phyloP scores from a whole-genome alignment of 1,140 invertebrate species.

The Vanessa atalanta region DNA sequence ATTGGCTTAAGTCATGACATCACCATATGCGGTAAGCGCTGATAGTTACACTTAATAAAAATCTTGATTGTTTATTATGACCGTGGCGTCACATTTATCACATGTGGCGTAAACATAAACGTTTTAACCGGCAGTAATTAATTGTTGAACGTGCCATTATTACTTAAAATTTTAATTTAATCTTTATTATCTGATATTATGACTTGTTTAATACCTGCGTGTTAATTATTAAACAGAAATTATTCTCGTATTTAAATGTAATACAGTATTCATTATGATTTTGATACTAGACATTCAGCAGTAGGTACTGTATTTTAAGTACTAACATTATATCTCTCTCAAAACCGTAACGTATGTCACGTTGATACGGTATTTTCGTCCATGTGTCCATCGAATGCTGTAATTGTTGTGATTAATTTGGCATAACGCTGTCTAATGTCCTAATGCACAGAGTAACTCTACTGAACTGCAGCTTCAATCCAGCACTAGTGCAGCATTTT shows the following conservation, averaged over 20 bases:
- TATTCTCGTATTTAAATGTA: not conserved
- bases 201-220: not conserved
- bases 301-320: no score
- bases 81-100: slow-evolving; percentile 51
- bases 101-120: slow-evolving; percentile 41
- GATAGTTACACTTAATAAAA: slow-evolving; percentile 55
- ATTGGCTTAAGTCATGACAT: slow-evolving; percentile 73
- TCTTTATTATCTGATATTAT: not conserved
- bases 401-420: no score
- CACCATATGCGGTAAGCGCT: slow-evolving; percentile 63
- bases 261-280: no score
- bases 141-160: slow-evolving; percentile 9
- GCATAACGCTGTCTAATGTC: no score
- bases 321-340: no score
- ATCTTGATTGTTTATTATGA: slow-evolving; percentile 56
- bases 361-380: no score
- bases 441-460: not conserved
- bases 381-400: no score
- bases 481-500: no score
- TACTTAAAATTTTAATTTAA: not conserved
- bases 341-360: not conserved
- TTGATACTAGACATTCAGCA: no score
- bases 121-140: slow-evolving; percentile 36
- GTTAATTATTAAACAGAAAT: not conserved
- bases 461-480: no score